Evolutionary conservation across 2,888 invertebrate genomes (phyloP).

Genomic region (Metalampra italica): DNA sequence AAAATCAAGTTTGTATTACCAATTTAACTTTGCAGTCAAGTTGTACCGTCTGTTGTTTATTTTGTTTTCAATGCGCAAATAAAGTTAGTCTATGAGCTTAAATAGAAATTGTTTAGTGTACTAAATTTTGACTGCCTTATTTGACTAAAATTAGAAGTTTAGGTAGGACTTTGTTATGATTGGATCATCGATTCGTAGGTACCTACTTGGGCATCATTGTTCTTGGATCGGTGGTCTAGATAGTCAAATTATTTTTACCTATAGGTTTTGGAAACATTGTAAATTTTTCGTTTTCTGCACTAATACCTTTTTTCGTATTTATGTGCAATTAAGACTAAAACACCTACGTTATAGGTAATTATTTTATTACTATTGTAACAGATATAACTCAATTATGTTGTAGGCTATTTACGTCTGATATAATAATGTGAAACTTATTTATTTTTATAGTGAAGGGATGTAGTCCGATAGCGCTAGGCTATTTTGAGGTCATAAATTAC

Average conservation of each 20-base stretch:
- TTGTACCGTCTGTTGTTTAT: no score
- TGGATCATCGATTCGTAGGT: no score
- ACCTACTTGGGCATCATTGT: neutral
- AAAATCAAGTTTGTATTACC: no score
- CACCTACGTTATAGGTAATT: neutral
- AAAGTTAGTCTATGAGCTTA: no score
- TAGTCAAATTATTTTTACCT: neutral
- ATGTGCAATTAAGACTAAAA: neutral
- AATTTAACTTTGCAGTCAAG: no score
- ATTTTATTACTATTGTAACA: neutral
- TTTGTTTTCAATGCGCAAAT: no score
- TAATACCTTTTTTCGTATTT: neutral
- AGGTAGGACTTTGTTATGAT: no score
- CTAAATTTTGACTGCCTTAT: no score
- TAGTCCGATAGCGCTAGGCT: no score
- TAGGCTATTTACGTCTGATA: slow-evolving; percentile 21
- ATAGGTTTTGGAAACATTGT: neutral
- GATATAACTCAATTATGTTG: neutral
- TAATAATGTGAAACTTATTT: slow-evolving; percentile 36
- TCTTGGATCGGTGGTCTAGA: neutral
- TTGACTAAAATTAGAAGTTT: no score
- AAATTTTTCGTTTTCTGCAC: neutral
- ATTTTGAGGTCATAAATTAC: no score
- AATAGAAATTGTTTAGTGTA: no score
- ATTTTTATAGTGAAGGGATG: slow-evolving; percentile 34